Percentiles rank a stretch among this genome's conserved stretches.
Conservation (phyloP, 92 coral and sea anemone species). For the Zoanthus sociatus region DNA sequence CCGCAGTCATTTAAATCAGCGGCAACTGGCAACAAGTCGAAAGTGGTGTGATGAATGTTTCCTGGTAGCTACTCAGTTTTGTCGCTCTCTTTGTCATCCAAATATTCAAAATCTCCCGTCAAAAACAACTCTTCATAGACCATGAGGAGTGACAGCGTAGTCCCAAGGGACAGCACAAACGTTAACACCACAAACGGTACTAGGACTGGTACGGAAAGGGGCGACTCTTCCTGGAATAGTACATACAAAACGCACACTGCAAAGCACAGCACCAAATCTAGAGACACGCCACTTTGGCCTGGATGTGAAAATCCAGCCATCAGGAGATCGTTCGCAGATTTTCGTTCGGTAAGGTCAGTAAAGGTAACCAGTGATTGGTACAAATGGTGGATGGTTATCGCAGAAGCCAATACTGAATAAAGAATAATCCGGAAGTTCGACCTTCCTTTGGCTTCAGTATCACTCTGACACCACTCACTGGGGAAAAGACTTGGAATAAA, state of each 20-base stretch:
- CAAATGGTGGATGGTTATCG: slow-evolving; percentile 59
- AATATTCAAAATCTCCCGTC: too few species aligned
- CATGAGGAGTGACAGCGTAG: slow-evolving; percentile 65
- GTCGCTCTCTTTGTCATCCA: too few species aligned
- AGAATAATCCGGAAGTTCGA: slow-evolving; percentile 31
- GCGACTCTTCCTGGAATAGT: slow-evolving; percentile 19
- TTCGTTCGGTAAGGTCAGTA: slow-evolving; percentile 31
- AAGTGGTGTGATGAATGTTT: too few species aligned
- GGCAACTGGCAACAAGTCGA: too few species aligned
- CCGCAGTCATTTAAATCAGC: too few species aligned
- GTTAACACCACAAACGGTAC: slow-evolving; percentile 58
- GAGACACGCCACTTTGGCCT: slow-evolving; percentile 47
- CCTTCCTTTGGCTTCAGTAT: slow-evolving; percentile 17
- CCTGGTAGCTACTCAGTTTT: too few species aligned
- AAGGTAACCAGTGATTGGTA: slow-evolving; percentile 55
- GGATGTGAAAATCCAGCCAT: slow-evolving; percentile 49
- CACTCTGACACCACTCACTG: slow-evolving; percentile 35
- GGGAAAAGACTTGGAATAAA: slow-evolving; percentile 72
- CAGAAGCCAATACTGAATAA: slow-evolving; percentile 47
- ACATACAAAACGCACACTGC: slow-evolving; percentile 55
- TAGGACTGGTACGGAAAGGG: slow-evolving; percentile 9
- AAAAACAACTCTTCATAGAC: slow-evolving; percentile 56
- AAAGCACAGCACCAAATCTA: slow-evolving; percentile 64
- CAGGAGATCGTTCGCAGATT: slow-evolving; percentile 37
- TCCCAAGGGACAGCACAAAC: slow-evolving; percentile 74